Conservation (phyloP, 2,113 vertebrate species). For the Epinephelus lanceolatus region DNA sequence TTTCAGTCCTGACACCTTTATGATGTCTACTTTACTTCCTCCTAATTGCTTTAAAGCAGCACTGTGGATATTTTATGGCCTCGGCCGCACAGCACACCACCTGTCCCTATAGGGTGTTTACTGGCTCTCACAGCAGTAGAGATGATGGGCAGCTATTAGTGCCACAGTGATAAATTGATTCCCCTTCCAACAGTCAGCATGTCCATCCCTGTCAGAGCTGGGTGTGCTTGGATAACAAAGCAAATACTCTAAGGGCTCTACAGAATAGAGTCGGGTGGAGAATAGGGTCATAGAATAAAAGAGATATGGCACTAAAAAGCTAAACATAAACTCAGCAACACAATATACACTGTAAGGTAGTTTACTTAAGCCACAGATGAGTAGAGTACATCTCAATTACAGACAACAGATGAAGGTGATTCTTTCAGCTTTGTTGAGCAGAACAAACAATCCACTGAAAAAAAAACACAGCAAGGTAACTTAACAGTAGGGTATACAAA, state of each 20-base stretch:
- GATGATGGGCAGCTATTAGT: slow-evolving; percentile 68
- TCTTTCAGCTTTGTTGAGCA: not conserved
- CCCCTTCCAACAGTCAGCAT: slow-evolving; percentile 28
- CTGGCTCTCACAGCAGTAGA: slow-evolving; percentile 43
- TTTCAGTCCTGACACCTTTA: slow-evolving; percentile 41
- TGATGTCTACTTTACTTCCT: slow-evolving; percentile 56
- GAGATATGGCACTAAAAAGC: not conserved
- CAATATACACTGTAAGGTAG: not conserved
- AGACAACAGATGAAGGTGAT: slow-evolving; percentile 7
- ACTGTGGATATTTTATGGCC: slow-evolving; percentile 60
- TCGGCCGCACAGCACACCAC: slow-evolving; percentile 49
- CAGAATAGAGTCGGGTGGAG: slow-evolving; percentile 4
- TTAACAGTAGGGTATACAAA: not conserved
- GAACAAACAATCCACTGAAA: not conserved
- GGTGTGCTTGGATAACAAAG: slow-evolving; percentile 54
- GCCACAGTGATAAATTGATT: slow-evolving; percentile 56
- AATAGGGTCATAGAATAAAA: not conserved
- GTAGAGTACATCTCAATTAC: not conserved
- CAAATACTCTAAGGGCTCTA: slow-evolving; percentile 14
- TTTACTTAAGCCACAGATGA: not conserved
- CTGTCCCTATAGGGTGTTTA: slow-evolving; percentile 55
- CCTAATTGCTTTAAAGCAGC: slow-evolving; percentile 52
- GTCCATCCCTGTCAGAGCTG: slow-evolving; percentile 26
- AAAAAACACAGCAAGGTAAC: not conserved
- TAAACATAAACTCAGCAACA: not conserved